These are phyloP conservation scores for Chydorus sphaericus DNA, from an alignment of 2,888 invertebrate genomes.

Conservation along the genomic window DNA sequence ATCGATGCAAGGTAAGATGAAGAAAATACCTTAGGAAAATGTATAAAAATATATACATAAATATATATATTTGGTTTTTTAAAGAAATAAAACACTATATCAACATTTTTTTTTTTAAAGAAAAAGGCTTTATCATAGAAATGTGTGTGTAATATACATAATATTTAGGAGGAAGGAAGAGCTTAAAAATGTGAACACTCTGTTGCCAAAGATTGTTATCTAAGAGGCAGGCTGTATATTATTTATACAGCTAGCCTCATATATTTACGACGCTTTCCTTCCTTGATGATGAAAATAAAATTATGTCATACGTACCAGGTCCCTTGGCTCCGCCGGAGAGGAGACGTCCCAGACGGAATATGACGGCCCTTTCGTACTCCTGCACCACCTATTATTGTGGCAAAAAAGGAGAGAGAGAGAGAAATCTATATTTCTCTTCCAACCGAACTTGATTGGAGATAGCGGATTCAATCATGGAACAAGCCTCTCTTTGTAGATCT, in stretches of 20 bases:
- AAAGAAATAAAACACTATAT: background rate
- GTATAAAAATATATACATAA: too few species aligned
- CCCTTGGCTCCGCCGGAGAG: slow-evolving; percentile 85
- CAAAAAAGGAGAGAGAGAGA: too few species aligned
- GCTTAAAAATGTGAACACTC: background rate
- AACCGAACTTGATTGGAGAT: too few species aligned
- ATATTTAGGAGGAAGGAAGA: background rate
- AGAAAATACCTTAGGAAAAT: slow-evolving; percentile 80
- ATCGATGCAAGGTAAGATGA: slow-evolving; percentile 91
- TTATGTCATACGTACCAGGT: slow-evolving; percentile 63
- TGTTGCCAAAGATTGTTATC: too few species aligned
- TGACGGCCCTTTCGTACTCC: slow-evolving; percentile 89
- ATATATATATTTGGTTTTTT: too few species aligned
- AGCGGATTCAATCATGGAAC: too few species aligned
- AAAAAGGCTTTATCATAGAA: background rate
- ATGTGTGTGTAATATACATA: background rate
- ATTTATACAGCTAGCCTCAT: too few species aligned
- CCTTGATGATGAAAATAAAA: too few species aligned
- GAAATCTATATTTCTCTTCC: too few species aligned
- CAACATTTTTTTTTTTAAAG: background rate
- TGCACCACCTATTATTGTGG: slow-evolving; percentile 60
- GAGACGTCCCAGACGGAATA: slow-evolving; percentile 78
- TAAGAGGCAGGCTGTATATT: too few species aligned
- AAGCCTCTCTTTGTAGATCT: too few species aligned
- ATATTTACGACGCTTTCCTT: too few species aligned